Evolutionary conservation across 2,113 vertebrate genomes (phyloP), one percentile per base, ranked within the genome.

Genomic region (Oophaga pumilio): DNA sequence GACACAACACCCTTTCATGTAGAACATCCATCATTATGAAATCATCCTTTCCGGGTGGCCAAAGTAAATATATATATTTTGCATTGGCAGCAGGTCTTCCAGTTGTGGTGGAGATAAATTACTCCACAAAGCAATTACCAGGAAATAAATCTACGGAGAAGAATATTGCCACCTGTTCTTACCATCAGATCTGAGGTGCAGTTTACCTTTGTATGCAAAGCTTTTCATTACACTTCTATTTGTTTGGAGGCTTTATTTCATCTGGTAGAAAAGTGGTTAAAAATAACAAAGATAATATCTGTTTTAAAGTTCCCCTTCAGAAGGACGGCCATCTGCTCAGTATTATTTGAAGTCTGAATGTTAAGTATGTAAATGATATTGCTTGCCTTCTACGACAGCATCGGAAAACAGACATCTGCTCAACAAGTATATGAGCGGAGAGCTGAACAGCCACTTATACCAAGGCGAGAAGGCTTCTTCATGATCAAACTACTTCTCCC

Each of bases 261-360:
- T 78, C 85, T 68, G 76, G 85, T 60, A 53, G 74, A 12, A 78
- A 50, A 85, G 74, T 9, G 24, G 85, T 86, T 86, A 86, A 86
- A 62, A 33, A 86, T 59, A 78, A 52, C 59, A 86, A 68, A 77
- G 85, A 78, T 86, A 78, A 64, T 56, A 78, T 78, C 49, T 56
- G 59, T 86, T 78, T 86, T 71, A 76, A 79, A 28, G 33, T 79
- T 86, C 76, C 76, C 64, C 50, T 53, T 80, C 62, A 69, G 52
- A 52, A 86, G 76, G 52, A n/a, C 85, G 17, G 76, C 62, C 76
- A 86, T 86, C 85, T 80, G 85, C 64, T 86, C 85, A 57, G 76
- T 80, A 80, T 69, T 86, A 86, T 86, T 80, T 86, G 85, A 86
- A 69, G 76, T 86, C 85, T 86, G 76, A 80, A 80, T 86, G 76